Percentiles rank a stretch among this genome's conserved stretches.
Evolutionary conservation across 1,140 invertebrate genomes (phyloP).

Genomic region (Macrobrachium nipponense): DNA sequence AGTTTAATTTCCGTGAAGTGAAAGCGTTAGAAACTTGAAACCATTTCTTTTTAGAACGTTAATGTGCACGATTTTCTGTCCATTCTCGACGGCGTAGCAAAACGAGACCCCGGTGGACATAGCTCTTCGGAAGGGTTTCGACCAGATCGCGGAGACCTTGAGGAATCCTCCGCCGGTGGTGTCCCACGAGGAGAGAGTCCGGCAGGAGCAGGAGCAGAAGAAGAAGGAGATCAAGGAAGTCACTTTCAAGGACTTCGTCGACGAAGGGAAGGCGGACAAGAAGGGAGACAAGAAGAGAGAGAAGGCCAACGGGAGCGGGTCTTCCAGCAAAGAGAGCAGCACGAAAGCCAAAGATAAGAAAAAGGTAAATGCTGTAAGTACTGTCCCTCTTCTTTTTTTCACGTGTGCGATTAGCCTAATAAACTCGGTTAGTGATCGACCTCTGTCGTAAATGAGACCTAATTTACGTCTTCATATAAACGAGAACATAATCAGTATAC

Average conservation of each 20-base stretch:
- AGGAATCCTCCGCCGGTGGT: slow-evolving; percentile 74
- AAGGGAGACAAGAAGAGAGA: slow-evolving; percentile 63
- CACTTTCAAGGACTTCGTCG: slow-evolving; percentile 6
- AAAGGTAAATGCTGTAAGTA: slow-evolving; percentile 61
- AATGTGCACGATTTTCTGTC: no score
- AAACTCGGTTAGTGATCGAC: neutral
- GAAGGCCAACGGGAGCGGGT: slow-evolving; percentile 64
- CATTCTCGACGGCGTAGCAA: slow-evolving; percentile 72
- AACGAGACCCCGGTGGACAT: slow-evolving; percentile 91
- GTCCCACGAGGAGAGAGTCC: slow-evolving; percentile 66
- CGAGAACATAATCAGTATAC: no score
- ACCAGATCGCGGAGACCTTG: slow-evolving; percentile 84
- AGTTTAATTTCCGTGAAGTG: no score
- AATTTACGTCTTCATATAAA: no score
- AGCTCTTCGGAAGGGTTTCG: slow-evolving; percentile 84
- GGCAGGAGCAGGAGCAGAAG: slow-evolving; percentile 66
- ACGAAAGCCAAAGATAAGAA: slow-evolving; percentile 65
- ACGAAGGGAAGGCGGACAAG: slow-evolving; percentile 15
- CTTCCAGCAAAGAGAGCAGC: slow-evolving; percentile 65
- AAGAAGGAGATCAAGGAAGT: slow-evolving; percentile 56
- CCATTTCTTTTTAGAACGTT: no score
- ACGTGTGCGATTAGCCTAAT: neutral
- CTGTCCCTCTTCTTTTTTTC: neutral
- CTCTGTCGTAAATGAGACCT: no score
- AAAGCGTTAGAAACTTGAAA: no score